Evolutionary conservation across 2,888 invertebrate genomes (phyloP), one percentile per base, ranked within the genome.

Genomic region (Pyrochroa serraticornis): DNA sequence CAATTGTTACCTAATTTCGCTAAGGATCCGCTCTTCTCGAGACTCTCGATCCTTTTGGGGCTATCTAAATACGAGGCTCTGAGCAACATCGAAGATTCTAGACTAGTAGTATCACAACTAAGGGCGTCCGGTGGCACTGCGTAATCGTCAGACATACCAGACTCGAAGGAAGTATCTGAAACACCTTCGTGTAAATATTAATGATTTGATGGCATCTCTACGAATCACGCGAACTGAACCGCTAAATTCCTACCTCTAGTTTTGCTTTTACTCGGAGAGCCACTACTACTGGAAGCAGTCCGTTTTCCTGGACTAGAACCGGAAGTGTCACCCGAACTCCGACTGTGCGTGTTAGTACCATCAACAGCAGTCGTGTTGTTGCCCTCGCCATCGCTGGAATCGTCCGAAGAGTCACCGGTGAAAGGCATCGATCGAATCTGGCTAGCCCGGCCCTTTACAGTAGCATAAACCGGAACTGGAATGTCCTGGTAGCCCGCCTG

Each of bases 341-440:
- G 90, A 46, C 92, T 92, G 0, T 93, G 93, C 72, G 92, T 92
- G 65, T 79, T 77, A 34, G 76, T 79, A 44, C 77, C 79, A 67
- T 79, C 79, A 39, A 78, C 72, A 38, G 77, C 78, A 35, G 77
- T 77, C 38, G 81, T 79, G 66, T 81, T 80, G 60, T 81, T 81
- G 50, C 80, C 92, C 77, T 95, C 95, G 30, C 95, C 95, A 74
- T 96, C 96, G 7, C 95, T 95, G 1, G 95, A 95, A 75, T 97
- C 96, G 73, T 94, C 94, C 0, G 94, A 93, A 3, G 95, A 95
- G 71, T 97, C 96, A 1, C 95, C 96, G 9, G 93, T 93, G 77
- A 97, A 96, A 6, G 96, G 96, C 87, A 95, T 93, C 39, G 95
- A 95, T 68, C 96, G 85, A 70, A 97, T 97, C 82, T 96, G 96